Evolutionary conservation across 2,113 vertebrate species (phyloP).

Genomic region (Engystomops pustulosus): DNA sequence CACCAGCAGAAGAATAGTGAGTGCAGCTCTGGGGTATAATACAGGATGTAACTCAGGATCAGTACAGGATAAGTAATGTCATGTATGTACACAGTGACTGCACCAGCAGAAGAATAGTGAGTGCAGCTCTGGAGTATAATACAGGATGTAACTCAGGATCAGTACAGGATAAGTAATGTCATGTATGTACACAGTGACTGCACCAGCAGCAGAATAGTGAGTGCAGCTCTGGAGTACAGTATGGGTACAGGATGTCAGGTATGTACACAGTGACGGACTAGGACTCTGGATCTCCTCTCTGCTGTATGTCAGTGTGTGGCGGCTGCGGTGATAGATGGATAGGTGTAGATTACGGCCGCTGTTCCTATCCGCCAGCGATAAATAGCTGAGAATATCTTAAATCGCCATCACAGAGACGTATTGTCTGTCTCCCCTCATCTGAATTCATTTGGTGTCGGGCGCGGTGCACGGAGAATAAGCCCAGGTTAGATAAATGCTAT

Average conservation of each 20-base stretch:
- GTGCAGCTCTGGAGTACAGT: background rate
- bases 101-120: no score
- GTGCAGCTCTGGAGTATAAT: no score
- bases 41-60: conserved; percentile 4
- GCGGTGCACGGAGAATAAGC: conserved; percentile 45
- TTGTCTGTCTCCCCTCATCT: conserved; percentile 34
- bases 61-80: background rate
- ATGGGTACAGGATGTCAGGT: no score
- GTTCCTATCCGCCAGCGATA: conserved; percentile 10
- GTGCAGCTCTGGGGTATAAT: background rate
- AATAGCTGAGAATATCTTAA: conserved; percentile 46
- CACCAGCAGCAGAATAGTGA: background rate
- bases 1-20: conserved; percentile 20
- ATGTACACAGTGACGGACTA: no score
- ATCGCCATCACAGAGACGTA: conserved; percentile 53
- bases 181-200: no score
- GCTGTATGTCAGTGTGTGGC: background rate
- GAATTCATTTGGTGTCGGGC: conserved; percentile 19
- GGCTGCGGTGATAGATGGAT: background rate
- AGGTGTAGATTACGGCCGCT: background rate
- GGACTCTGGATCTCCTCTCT: no score
- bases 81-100: no score
- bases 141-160: no score
- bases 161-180: no score
- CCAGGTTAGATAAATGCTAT: conserved; percentile 56